phyloP scores from a whole-genome alignment of 2,797 vertebrate species.

The Phrynocephalus vlangalii region DNA sequence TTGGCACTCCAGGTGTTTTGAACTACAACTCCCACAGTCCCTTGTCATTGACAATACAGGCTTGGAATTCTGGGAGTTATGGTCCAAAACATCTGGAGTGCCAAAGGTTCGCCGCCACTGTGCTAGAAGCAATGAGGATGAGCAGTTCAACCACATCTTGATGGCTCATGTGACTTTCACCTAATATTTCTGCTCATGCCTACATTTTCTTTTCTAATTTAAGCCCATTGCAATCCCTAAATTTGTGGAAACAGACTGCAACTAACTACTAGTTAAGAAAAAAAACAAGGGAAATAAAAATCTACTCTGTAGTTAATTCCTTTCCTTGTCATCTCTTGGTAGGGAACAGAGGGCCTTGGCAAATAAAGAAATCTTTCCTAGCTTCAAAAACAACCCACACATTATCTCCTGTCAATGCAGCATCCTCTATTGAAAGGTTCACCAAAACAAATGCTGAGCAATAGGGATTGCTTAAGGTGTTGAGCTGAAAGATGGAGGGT shows the following conservation, averaged over 20 bases:
- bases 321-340: slow-evolving; percentile 3
- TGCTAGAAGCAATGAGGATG: background rate
- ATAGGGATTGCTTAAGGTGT: slow-evolving; percentile 24
- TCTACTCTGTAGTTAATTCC: background rate
- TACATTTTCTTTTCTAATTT: background rate
- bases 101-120: too few relatives aligned
- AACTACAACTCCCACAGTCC: too few relatives aligned
- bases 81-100: too few relatives aligned
- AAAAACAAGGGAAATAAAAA: background rate
- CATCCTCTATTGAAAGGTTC: slow-evolving; percentile 33
- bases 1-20: too few relatives aligned
- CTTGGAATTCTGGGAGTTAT: too few relatives aligned
- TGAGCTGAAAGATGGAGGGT: slow-evolving; percentile 10
- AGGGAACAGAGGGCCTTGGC: background rate
- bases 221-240: background rate
- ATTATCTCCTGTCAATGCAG: background rate
- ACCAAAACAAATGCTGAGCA: slow-evolving; percentile 41
- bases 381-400: background rate
- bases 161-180: background rate
- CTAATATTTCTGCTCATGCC: slow-evolving; percentile 18
- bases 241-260: background rate
- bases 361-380: slow-evolving; percentile 29
- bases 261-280: background rate
- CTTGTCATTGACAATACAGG: too few relatives aligned
- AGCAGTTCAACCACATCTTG: background rate